Conservation (phyloP, 2,797 vertebrate genomes). For the Falco cherrug region DNA sequence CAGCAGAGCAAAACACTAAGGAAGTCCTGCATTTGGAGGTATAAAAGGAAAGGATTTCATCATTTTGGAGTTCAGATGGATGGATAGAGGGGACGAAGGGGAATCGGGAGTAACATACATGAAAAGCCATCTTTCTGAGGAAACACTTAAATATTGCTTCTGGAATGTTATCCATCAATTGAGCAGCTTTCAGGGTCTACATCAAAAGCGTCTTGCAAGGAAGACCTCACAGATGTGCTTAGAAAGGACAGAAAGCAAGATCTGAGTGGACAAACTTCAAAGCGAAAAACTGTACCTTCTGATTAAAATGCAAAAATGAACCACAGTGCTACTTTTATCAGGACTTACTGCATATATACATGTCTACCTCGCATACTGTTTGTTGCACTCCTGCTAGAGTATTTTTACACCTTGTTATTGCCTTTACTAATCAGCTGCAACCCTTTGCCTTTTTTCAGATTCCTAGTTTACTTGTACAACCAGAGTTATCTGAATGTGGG, state of each 20-base stretch:
- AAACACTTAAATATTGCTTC: conserved; percentile 7
- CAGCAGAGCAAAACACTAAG: background rate
- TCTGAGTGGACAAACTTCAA: conserved; percentile 8
- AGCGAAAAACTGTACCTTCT: background rate
- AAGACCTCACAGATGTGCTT: conserved; percentile 64
- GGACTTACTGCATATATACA: conserved; percentile 69
- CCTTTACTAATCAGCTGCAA: conserved; percentile 70
- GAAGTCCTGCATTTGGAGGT: conserved; percentile 30
- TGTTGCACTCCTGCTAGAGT: conserved; percentile 75
- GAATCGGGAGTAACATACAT: background rate
- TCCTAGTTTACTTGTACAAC: conserved; percentile 39
- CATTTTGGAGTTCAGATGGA: conserved; percentile 13
- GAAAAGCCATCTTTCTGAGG: background rate
- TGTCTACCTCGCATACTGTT: conserved; percentile 78
- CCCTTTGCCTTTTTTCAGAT: conserved; percentile 45
- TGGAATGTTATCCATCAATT: conserved; percentile 43
- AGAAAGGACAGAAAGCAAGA: conserved; percentile 46
- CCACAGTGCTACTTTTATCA: conserved; percentile 70
- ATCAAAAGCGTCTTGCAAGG: conserved; percentile 48
- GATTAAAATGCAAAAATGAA: conserved; percentile 66
- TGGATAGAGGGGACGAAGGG: conserved; percentile 18
- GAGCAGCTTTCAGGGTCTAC: conserved; percentile 58
- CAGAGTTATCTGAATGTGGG: conserved; percentile 40
- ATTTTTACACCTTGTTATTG: conserved; percentile 69
- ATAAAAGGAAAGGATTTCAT: conserved; percentile 28